A percentile compares a stretch with the other conserved stretches of the same genome.
Conservation (phyloP, 2,888 invertebrate species). For the Scaptomyza flava region DNA sequence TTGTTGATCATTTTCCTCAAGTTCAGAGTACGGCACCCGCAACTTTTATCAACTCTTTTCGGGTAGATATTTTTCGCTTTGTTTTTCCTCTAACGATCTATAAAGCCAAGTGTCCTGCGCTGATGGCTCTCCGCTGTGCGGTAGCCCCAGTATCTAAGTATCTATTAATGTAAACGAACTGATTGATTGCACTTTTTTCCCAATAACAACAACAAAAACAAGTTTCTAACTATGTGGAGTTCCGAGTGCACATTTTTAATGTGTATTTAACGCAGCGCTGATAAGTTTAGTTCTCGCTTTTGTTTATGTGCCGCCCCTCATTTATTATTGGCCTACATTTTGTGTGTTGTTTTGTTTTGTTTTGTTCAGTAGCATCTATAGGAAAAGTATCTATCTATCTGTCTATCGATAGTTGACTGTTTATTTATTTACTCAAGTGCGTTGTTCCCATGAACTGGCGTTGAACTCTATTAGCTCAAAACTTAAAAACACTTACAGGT, state of each 20-base stretch:
- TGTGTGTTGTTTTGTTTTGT: conserved; percentile 34
- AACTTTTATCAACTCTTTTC: background rate
- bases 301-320: conserved; percentile 58
- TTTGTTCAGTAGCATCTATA: conserved; percentile 34
- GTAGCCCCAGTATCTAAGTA: background rate
- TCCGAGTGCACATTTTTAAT: conserved; percentile 38
- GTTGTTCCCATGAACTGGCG: conserved; percentile 60
- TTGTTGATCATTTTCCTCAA: conserved; percentile 40
- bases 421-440: conserved; percentile 46
- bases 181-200: conserved; percentile 68
- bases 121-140: conserved; percentile 38
- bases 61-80: background rate
- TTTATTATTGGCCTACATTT: conserved; percentile 67
- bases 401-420: conserved; percentile 19
- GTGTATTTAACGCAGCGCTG: conserved; percentile 36
- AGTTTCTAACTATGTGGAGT: conserved; percentile 8
- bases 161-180: conserved; percentile 48
- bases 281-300: conserved; percentile 51
- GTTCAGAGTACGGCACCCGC: conserved; percentile 34
- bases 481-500: conserved; percentile 34
- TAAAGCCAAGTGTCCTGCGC: conserved; percentile 64
- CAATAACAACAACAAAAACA: conserved; percentile 12
- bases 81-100: conserved; percentile 37
- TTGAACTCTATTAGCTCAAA: conserved; percentile 50
- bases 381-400: conserved; percentile 16